Conservation (phyloP, 1,140 invertebrate genomes). For the Scylla paramamosain region DNA sequence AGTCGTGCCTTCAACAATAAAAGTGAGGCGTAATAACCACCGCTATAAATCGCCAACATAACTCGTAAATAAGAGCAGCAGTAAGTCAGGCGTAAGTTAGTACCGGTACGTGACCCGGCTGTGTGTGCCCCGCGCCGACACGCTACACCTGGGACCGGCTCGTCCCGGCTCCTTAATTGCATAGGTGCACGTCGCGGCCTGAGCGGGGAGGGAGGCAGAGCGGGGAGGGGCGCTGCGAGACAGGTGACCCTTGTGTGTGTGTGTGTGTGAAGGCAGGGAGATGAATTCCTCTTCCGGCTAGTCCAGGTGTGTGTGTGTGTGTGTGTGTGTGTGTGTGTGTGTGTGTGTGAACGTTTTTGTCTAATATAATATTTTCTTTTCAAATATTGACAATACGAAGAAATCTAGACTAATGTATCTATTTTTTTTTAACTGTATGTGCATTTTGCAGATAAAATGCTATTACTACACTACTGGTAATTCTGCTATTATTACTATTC, state of each 20-base stretch:
- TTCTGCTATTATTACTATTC: no score
- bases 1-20: constrained; percentile 11
- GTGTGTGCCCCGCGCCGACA: not conserved
- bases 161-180: not conserved
- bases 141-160: not conserved
- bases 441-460: no score
- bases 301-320: no score
- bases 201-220: not conserved
- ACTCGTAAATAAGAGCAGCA: constrained; percentile 1
- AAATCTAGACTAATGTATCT: no score
- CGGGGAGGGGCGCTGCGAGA: not conserved
- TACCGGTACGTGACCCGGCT: not conserved
- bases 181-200: constrained; percentile 17
- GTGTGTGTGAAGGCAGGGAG: not conserved
- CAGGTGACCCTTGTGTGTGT: not conserved
- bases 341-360: not conserved
- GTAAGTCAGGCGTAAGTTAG: not conserved
- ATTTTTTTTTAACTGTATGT: no score
- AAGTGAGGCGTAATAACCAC: constrained; percentile 1
- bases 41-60: not conserved
- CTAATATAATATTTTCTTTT: not conserved
- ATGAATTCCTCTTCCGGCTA: no score
- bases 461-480: no score
- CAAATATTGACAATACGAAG: no score
- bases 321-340: not conserved